These are phyloP conservation scores for Amiota mariae DNA, from an alignment of 2,888 invertebrate species.

Conservation along the genomic window DNA sequence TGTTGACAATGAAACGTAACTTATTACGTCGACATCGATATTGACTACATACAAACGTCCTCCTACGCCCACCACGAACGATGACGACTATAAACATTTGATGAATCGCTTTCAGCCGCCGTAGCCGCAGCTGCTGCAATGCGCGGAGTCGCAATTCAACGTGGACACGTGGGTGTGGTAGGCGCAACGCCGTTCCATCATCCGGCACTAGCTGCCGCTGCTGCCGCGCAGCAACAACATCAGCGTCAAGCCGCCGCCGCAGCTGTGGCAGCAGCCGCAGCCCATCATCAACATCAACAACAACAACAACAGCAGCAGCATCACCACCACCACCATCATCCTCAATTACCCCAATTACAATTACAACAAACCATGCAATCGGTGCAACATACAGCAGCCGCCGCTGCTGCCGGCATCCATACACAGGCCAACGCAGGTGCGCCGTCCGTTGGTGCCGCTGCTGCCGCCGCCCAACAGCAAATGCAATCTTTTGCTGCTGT, in stretches of 20 bases:
- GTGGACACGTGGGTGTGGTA: constrained; percentile 78
- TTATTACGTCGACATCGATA: constrained; percentile 2
- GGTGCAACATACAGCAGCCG: constrained; percentile 56
- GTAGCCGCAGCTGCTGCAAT: constrained; percentile 82
- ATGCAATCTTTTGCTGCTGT: constrained; percentile 67
- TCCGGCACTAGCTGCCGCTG: constrained; percentile 78
- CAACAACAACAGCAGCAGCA: constrained; percentile 76
- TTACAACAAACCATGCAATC: constrained; percentile 63
- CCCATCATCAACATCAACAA: constrained; percentile 69
- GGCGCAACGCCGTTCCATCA: constrained; percentile 74
- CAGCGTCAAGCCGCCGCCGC: constrained; percentile 75
- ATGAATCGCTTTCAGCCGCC: constrained; percentile 52
- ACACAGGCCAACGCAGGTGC: constrained; percentile 48
- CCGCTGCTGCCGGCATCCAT: constrained; percentile 48
- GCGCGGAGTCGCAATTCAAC: constrained; percentile 88
- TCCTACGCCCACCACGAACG: constrained; percentile 37
- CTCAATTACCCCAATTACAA: constrained; percentile 57
- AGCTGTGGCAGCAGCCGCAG: constrained; percentile 77
- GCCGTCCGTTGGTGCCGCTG: constrained; percentile 55
- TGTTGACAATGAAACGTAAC: background rate
- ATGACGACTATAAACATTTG: constrained; percentile 7
- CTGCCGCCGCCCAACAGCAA: constrained; percentile 75
- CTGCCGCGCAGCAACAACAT: constrained; percentile 74
- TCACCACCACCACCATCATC: constrained; percentile 77
- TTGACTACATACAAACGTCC: constrained; percentile 30